Evolutionary conservation across 1,140 invertebrate genomes (phyloP).

Genomic region (Heliconius congener): DNA sequence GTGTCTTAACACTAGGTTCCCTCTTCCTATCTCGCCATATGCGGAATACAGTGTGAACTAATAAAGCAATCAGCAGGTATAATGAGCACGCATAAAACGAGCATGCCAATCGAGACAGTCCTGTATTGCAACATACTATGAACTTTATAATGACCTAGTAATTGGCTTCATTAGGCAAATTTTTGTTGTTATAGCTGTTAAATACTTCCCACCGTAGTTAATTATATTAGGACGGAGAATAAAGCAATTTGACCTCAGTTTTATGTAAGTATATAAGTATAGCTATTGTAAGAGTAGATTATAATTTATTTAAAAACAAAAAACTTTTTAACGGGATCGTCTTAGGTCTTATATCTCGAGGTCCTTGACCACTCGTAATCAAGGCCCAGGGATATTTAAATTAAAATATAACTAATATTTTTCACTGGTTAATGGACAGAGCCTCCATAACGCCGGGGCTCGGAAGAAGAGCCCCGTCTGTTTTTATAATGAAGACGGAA

Average conservation of each 20-base stretch:
- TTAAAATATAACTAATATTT: too few relatives aligned
- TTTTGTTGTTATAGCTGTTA: neutral
- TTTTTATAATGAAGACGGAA: too few relatives aligned
- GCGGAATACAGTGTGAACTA: too few relatives aligned
- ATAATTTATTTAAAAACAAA: neutral
- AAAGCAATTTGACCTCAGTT: neutral
- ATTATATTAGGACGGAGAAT: neutral
- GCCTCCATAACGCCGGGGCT: too few relatives aligned
- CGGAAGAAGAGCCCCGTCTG: too few relatives aligned
- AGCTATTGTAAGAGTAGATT: neutral
- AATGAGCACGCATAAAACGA: neutral
- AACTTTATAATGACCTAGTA: neutral
- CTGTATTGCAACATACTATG: neutral
- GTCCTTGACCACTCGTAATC: too few relatives aligned
- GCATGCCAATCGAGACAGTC: neutral
- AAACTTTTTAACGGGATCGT: neutral
- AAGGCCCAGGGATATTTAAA: too few relatives aligned
- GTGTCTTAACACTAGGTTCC: too few relatives aligned
- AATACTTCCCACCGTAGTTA: slow-evolving; percentile 14
- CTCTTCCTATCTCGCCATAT: too few relatives aligned
- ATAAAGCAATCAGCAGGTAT: too few relatives aligned
- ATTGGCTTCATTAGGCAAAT: slow-evolving; percentile 3
- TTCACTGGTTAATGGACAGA: too few relatives aligned
- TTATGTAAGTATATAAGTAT: neutral
- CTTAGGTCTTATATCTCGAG: too few relatives aligned